phyloP scores from a whole-genome alignment of 2,888 invertebrate genomes.

The Incurvaria masculella region DNA sequence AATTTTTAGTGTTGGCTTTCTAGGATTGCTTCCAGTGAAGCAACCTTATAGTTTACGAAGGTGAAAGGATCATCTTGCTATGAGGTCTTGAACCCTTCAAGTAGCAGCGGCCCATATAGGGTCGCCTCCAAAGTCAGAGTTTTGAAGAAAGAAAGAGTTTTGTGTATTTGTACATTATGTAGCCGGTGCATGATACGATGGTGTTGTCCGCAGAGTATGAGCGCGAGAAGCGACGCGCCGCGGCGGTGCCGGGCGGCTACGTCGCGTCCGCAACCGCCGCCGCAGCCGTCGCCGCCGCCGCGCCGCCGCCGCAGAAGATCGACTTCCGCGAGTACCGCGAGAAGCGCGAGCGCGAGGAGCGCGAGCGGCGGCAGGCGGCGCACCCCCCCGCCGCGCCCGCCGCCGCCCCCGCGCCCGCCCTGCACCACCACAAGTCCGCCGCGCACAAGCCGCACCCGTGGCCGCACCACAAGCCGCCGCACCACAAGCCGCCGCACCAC shows the following conservation, averaged over 20 bases:
- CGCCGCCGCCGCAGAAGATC: constrained; percentile 48
- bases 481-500: constrained; percentile 15
- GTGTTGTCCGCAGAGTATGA: constrained; percentile 38
- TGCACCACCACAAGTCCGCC: constrained; percentile 33
- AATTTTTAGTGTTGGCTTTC: no score
- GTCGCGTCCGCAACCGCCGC: constrained; percentile 31
- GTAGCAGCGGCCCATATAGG: no score
- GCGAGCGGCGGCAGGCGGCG: constrained; percentile 42
- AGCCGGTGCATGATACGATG: no score
- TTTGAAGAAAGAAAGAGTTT: neutral
- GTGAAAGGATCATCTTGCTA: no score
- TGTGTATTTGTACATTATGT: no score
- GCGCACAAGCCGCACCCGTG: constrained; percentile 31
- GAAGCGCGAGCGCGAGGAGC: constrained; percentile 59
- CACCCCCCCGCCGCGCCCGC: constrained; percentile 22
- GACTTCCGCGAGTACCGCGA: constrained; percentile 63
- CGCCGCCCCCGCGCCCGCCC: constrained; percentile 20
- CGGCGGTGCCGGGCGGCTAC: constrained; percentile 37
- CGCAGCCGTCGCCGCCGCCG: constrained; percentile 21
- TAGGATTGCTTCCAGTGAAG: no score
- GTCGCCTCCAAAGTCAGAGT: neutral
- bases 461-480: constrained; percentile 26
- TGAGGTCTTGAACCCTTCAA: no score
- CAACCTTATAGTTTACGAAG: no score
- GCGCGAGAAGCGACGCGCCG: constrained; percentile 42